A percentile compares a stretch with the other conserved stretches of the same genome.
phyloP scores from a whole-genome alignment of 2,888 invertebrate genomes.

The Invenusta paracnida region DNA sequence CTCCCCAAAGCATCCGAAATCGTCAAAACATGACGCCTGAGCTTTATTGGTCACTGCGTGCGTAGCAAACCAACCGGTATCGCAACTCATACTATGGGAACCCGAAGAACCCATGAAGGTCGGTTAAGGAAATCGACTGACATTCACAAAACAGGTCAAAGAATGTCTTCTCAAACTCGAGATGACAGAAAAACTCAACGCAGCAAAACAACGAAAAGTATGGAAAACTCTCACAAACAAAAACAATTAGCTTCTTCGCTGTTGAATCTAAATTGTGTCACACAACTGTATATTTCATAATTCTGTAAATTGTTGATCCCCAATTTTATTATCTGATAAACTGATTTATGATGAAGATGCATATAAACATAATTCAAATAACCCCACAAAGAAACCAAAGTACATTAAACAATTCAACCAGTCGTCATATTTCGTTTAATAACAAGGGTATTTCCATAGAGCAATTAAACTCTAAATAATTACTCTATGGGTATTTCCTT shows the following conservation, averaged over 20 bases:
- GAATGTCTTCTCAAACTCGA: not conserved
- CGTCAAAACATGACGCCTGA: slow-evolving; percentile 1
- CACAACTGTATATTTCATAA: not conserved
- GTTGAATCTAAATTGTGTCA: not conserved
- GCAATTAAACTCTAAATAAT: too few species aligned
- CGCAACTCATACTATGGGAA: not conserved
- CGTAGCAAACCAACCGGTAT: not conserved
- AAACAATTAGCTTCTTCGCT: not conserved
- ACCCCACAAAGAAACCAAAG: too few species aligned
- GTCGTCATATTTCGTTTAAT: too few species aligned
- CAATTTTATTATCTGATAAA: not conserved
- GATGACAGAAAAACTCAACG: slow-evolving; percentile 9
- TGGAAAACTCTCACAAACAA: not conserved
- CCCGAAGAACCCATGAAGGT: not conserved
- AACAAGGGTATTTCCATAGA: too few species aligned
- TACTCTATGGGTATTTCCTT: too few species aligned
- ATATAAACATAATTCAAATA: too few species aligned
- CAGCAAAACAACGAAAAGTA: not conserved
- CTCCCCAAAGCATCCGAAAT: slow-evolving; percentile 16
- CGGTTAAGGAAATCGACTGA: not conserved
- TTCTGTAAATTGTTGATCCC: not conserved
- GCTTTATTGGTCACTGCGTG: not conserved
- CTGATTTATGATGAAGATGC: too few species aligned
- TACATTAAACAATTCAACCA: too few species aligned
- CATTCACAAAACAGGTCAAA: slow-evolving; percentile 26